Evolutionary conservation across 2,113 vertebrate species (phyloP), one percentile per base, ranked within the genome.

Genomic region (Mirounga angustirostris): DNA sequence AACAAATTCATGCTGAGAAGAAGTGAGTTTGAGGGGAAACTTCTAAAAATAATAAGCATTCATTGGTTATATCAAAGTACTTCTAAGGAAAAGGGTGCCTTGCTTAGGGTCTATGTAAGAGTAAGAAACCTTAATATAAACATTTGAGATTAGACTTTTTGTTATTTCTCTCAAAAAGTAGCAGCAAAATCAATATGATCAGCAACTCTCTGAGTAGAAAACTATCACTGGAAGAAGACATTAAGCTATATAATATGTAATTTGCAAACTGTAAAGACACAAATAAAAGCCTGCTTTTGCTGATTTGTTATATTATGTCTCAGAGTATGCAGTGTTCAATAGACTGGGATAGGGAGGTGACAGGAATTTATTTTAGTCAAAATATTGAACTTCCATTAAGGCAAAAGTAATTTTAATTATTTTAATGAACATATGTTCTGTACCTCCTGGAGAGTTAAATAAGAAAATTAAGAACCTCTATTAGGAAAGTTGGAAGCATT

Each of bases 211-310:
- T 63, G 19, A 94, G 40, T 59, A 65, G 46, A 82, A 95, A 61
- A 91, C 2, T 56, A 43, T 33, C 76, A 4, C 40, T 79, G 21
- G 33, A 74, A 91, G 95, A 91, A 89, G 22, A 30, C 28, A 88
- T 79, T 92, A 76, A 83, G 15, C 63, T 89, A 33, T 88, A 50
- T 36, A 26, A 67, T 43, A 67, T 63, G 30, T 74, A 59, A 81
- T 81, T 97, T 94, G 13, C 2, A 93, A 96, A 82, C 71, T 80
- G 74, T 26, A 87, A 86, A 96, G 30, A 67, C n/a, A 67, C 5
- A 80, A 24, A 52, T 81, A 67, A 82, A 91, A 82, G 10, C 8
- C 36, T 94, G 19, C 0, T 67, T 92, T 59, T 76, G 36, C 40
- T 92, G 33, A 94, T n/a, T 73, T 92, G 36, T 65, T 89, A 59